These are phyloP conservation scores for Harpagus bidentatus DNA, from an alignment of 2,113 vertebrate species.

Conservation along the genomic window DNA sequence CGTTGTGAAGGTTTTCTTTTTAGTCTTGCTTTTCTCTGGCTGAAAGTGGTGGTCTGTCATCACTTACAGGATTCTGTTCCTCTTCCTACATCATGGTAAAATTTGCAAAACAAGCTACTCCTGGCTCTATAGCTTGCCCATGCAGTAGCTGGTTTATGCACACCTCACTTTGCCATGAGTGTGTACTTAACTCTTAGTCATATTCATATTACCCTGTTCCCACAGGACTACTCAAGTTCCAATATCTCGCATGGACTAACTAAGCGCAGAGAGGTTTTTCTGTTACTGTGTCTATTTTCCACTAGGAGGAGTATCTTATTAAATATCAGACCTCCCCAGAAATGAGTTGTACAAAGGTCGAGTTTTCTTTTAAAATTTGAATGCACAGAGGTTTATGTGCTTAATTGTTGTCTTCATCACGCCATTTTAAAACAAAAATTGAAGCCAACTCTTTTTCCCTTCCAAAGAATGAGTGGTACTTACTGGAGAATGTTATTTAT, in stretches of 20 bases:
- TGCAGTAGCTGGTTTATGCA: not conserved
- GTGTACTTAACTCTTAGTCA: not conserved
- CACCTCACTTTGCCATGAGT: not conserved
- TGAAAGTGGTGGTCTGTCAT: not conserved
- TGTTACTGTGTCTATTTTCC: not conserved
- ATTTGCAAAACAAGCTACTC: not conserved
- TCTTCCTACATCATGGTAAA: not conserved
- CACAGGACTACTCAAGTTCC: not conserved
- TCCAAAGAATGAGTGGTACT: not conserved
- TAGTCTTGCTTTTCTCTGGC: not conserved
- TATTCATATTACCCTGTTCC: not conserved
- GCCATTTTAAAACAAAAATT: not conserved
- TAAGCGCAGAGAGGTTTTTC: not conserved
- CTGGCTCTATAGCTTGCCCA: not conserved
- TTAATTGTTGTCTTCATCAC: not conserved
- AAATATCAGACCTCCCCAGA: not conserved
- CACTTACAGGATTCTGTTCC: not conserved
- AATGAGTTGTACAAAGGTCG: not conserved
- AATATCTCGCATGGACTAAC: not conserved
- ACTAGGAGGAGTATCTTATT: not conserved
- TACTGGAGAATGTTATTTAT: not conserved
- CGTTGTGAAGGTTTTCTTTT: not conserved
- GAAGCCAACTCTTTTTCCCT: not conserved
- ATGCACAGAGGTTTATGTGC: not conserved
- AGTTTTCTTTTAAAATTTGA: not conserved